Base-by-base conservation (phyloP, 1,140 invertebrate genomes). In the Heliconius hermathena region DNA sequence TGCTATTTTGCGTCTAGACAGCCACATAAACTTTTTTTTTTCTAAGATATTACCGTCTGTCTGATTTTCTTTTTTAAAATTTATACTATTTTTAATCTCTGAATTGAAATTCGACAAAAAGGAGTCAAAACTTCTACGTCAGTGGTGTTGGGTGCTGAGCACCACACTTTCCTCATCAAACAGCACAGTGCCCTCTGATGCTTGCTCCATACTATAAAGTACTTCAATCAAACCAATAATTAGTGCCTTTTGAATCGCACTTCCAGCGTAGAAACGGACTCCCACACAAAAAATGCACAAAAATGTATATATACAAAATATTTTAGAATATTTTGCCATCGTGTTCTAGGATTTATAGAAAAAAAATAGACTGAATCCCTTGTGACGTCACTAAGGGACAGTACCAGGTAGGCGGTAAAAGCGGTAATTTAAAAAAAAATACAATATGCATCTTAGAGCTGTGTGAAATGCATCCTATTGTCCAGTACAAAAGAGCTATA, bases 231-330 rank as follows among this genome's bases (percentile, higher is more conserved):
- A 84, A 80, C 90, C 90, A 91, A 89, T 85, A 22, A 72, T 26
- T 82, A 72, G 76, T 84, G 82, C 75, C 75, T 73, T 26, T 11
- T 73, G 38, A 73, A 57, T 41, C 83, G 78, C 85, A 85, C 73
- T 91, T 84, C 81, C 91, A 80, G 89, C 85, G 90, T 91, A 91
- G 89, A 88, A 89, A 89, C 88, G 91, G 91, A 93, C 90, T 86
- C 86, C 89, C 83, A 73, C 70, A 4, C 49, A 46, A 52, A 6
- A 11, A 13, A 70, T 3, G 9, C 13, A 74, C 5, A 78, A 84
- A 81, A 71, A 18, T 70, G 20, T 77, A 84, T 86, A 86, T 88
- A 87, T 85, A 81, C 76, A 18, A 33, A 86, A 73, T 71, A 76
- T n/a, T 46, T 82, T 16, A 72, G 36, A 87, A 89, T 88, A 91